Conservation (phyloP, 2,888 invertebrate genomes). For the Malthinus seriepunctatus region DNA sequence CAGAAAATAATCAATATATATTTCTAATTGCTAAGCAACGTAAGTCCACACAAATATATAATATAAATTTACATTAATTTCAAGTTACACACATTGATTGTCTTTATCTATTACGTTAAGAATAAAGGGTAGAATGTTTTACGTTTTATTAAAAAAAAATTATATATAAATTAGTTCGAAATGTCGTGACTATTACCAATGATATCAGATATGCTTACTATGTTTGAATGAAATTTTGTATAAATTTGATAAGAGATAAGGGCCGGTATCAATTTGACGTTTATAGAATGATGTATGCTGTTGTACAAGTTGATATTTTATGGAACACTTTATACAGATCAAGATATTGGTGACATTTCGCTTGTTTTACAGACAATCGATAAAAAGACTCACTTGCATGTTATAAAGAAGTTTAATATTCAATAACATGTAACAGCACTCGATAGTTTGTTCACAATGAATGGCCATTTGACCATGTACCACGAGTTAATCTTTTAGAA, state of each 20-base stretch:
- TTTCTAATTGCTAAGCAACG: conserved; percentile 52
- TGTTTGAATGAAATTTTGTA: conserved; percentile 54
- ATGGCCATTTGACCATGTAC: no score
- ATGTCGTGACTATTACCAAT: conserved; percentile 51
- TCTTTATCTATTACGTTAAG: conserved; percentile 29
- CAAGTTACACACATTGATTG: conserved; percentile 21
- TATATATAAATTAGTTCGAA: conserved; percentile 24
- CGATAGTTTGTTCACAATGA: no score
- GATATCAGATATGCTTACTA: conserved; percentile 50
- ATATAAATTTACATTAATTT: conserved; percentile 32
- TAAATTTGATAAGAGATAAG: conserved; percentile 52
- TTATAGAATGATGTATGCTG: conserved; percentile 37
- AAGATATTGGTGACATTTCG: conserved; percentile 27
- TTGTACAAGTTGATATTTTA: conserved; percentile 23
- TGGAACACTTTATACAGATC: conserved; percentile 21
- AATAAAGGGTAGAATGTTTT: conserved; percentile 23
- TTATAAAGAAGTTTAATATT: no score
- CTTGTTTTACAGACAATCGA: conserved; percentile 20
- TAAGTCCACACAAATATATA: conserved; percentile 48
- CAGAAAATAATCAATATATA: conserved; percentile 45
- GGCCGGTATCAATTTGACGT: conserved; percentile 49
- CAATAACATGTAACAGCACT: no score
- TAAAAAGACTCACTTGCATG: conserved; percentile 22
- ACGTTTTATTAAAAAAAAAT: conserved; percentile 19
- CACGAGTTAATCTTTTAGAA: no score